phyloP scores from a whole-genome alignment of 2,797 vertebrate genomes.

The Morelia viridis region DNA sequence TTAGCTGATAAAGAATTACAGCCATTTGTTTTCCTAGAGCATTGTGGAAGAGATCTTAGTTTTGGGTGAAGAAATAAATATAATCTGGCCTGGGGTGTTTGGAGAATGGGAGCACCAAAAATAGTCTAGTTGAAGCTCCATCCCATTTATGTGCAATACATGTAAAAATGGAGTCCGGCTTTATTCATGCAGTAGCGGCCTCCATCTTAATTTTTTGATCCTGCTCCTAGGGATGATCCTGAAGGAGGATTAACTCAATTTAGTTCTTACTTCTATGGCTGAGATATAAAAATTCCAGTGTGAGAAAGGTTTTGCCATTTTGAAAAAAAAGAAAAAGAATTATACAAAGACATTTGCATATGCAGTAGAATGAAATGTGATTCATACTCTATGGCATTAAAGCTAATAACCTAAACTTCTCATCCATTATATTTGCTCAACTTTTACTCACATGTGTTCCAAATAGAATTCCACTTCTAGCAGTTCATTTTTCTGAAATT shows the following conservation, averaged over 20 bases:
- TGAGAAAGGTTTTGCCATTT: neutral
- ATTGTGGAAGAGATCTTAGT: neutral
- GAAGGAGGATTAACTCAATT: neutral
- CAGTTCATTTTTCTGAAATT: constrained; percentile 13
- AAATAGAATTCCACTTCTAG: constrained; percentile 30
- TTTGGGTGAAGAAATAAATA: neutral
- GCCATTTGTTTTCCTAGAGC: neutral
- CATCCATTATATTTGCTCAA: neutral
- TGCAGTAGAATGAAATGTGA: neutral
- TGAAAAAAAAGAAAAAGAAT: neutral
- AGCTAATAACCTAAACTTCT: neutral
- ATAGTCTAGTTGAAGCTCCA: neutral
- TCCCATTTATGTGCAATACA: neutral
- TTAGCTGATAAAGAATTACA: neutral
- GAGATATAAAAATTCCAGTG: neutral
- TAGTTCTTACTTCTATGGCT: neutral
- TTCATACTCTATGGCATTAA: neutral
- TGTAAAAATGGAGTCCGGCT: neutral
- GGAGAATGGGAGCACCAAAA: neutral
- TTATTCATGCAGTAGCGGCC: neutral
- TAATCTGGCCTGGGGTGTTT: neutral
- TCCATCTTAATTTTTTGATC: neutral
- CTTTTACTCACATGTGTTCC: constrained; percentile 28
- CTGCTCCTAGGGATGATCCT: neutral
- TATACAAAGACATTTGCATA: neutral